Base-by-base conservation (phyloP, 2,888 invertebrate genomes). In the Nymphalis urticae region DNA sequence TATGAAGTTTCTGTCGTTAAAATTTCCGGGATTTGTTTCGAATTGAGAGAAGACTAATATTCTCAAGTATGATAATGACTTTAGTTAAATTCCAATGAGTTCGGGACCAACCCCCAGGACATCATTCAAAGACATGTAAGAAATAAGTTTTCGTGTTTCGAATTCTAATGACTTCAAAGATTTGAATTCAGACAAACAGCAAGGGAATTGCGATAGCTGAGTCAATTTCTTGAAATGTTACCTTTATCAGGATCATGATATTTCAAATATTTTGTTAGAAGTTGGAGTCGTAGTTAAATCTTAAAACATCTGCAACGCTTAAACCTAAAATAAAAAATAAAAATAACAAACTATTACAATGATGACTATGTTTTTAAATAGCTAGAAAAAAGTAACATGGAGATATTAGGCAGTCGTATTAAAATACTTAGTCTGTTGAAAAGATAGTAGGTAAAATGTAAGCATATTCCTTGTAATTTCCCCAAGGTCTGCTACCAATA, bases 1-100 rank as follows among this genome's bases (percentile, higher is more conserved):
- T 63, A 70, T 17, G 63, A 70, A 66, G 48, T 70, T 70, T 60
- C 21, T 53, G 54, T 50, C 66, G 66, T 70, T 70, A 69, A 65
- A 62, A 60, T 63, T 59, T 66, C 13, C n/a, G 54, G n/a, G 48
- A 21, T 48, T 70, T 54, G 32, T 62, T 65, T 48, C 65, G 21
- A 65, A 51, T 59, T 48, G 59, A 47, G 51, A 27, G 62, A 62
- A 60, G 68, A 42, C 19, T 53, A 63, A 59, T 64, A 62, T 70
- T 63, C 51, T 53, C 62, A 42, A 64, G 64, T 68, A 62, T 62
- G 62, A 62, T 68, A 64, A 65, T 62, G 53, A 53, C 62, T 65
- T 65, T 42, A 63, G 70, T 66, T 64, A 68, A 62, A 62, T 65
- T 59, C 62, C 64, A 64, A 48, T 64, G 59, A 71, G 64, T 71